Evolutionary conservation across 53 echinoderm and acorn worm genomes (phyloP), one percentile per base, ranked within the genome.

Genomic region (Pentamera pediparva): DNA sequence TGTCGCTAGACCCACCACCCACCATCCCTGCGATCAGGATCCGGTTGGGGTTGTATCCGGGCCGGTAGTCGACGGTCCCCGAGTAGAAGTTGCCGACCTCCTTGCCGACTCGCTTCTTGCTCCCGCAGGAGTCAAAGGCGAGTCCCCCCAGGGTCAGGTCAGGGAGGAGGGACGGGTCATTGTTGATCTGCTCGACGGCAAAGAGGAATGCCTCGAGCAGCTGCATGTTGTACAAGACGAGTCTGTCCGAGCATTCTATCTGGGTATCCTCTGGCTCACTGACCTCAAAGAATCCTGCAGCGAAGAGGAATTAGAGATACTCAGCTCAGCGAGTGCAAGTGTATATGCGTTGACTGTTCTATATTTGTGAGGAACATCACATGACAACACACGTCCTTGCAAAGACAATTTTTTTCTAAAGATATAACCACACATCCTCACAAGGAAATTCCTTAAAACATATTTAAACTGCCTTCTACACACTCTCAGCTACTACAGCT

Each of bases 81-180:
- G 78, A 81, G 6, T 89, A 82, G 36, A 87, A 89, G 65, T 94
- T 94, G 2, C 83, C 65, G 8, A 76, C 77, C 48, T 89, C 94
- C 29, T 87, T 75, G 6, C 67, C 56, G 15, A 86, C 87, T 28
- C 76, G 75, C 24, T 89, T 83, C 11, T 69, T 78, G 49, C 80
- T 89, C 1, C 89, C 89, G 29, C 94, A 94, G 8, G 87, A 89
- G 41, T 94, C 89, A 55, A 94, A 94, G 0, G 77, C 93, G 6
- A 94, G 67, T 38, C 81, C 94, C 6, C 89, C 94, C 1, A 94
- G 61, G 4, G 81, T 70, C 21, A 94, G 56, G 22, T 94, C 78
- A 0, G 89, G 89, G 3, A 94, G 85, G 18, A 89, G 63, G 28
- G 35, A 22, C 9, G 40, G 26, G 27, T 94, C 76, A 12, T 54